Conservation (phyloP, 2,888 invertebrate genomes). For the Thalpophila matura region DNA sequence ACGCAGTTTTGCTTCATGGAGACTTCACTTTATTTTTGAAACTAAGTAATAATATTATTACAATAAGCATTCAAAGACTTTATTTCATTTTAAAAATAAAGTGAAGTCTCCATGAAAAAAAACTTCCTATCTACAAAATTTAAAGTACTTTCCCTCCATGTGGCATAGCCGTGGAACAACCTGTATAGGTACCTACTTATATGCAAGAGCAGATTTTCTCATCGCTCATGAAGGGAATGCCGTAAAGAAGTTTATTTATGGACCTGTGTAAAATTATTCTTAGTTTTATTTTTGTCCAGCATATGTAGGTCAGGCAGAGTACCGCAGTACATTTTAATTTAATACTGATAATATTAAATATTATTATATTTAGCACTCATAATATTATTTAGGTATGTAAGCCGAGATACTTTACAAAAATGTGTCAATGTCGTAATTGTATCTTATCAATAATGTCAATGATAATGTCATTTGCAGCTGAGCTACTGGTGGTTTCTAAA, state of each 20-base stretch:
- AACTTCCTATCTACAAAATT: too few relatives aligned
- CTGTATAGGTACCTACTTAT: too few relatives aligned
- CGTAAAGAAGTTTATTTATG: slow-evolving; percentile 59
- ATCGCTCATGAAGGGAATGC: slow-evolving; percentile 41
- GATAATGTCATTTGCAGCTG: slow-evolving; percentile 61
- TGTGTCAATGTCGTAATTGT: slow-evolving; percentile 74
- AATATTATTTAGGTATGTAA: slow-evolving; percentile 38
- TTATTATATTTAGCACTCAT: slow-evolving; percentile 15
- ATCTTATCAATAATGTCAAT: slow-evolving; percentile 73
- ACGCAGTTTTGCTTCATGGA: too few relatives aligned
- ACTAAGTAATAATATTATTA: too few relatives aligned
- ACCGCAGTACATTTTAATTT: slow-evolving; percentile 50
- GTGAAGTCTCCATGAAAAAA: too few relatives aligned
- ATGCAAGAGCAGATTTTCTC: slow-evolving; percentile 21
- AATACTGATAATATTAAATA: slow-evolving; percentile 49
- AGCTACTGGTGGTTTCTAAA: slow-evolving; percentile 44
- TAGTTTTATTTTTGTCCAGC: slow-evolving; percentile 57
- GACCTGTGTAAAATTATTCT: slow-evolving; percentile 51
- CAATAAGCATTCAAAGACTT: too few relatives aligned
- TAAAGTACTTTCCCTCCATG: too few relatives aligned
- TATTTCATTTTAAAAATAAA: too few relatives aligned
- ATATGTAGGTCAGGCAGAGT: slow-evolving; percentile 57
- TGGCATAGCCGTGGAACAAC: too few relatives aligned
- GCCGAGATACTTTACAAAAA: slow-evolving; percentile 63
- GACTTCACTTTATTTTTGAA: too few relatives aligned